Evolutionary conservation across 2,888 invertebrate species (phyloP), one percentile per base, ranked within the genome.

Genomic region (Odontocerum albicorne): DNA sequence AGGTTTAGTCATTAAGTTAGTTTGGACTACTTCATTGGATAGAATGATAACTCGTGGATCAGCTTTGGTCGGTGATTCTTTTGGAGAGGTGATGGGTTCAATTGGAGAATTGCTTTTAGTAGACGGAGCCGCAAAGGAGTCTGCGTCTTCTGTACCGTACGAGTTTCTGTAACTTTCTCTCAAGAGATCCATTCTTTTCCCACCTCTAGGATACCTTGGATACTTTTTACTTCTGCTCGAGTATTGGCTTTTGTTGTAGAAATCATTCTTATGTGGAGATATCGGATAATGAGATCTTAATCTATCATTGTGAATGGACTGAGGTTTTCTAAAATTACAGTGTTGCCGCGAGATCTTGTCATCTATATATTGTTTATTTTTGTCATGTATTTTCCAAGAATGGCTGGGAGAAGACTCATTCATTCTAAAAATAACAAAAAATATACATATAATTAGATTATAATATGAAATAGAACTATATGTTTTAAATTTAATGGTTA

Each of bases 161-260:
- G 35, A 35, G n/a, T 38, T 45, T 16, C 32, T 40, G 35, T 61
- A 61, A 43, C 40, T 61, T 38, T 55, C 58, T 39, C 50, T 55
- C 36, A 61, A 49, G 10, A 61, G 1, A 22, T 61, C 61, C 61
- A 61, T 61, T 50, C 40, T 58, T 32, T 61, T 61, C 8, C 61
- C 61, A 10, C 61, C 61, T 27, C 56, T 58, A 3, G 58, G 53
- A 40, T 42, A 46, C 8, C 56, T 40, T 8, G 33, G 35, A 20
- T 49, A 39, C n/a, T 49, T 33, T 27, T 39, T 49, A 16, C 22
- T 39, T 27, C 16, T 36, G 13, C 4, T 42, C 2, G 19, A 21
- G 16, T 35, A 27, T 27, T 49, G 12, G 2, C 16, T 31, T 13
- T 27, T n/a, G 7, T 10, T 43, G n/a, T 42, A 20, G 12, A 13